Conservation (phyloP, 2,888 invertebrate species). For the Temnothorax ravouxi region DNA sequence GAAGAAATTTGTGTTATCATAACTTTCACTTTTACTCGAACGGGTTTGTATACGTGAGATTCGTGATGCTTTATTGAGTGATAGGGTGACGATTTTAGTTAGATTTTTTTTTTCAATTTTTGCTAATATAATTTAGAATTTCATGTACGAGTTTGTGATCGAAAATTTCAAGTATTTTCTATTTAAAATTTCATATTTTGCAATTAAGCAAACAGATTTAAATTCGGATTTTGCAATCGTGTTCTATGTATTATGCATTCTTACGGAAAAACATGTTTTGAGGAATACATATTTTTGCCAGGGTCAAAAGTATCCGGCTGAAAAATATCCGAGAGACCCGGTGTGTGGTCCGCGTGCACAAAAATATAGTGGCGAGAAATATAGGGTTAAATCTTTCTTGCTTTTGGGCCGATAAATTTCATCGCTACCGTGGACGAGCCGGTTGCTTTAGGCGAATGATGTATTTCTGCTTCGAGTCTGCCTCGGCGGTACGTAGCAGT, state of each 20-base stretch:
- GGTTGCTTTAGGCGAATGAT: slow-evolving; percentile 34
- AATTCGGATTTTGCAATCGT: background rate
- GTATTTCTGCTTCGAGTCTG: slow-evolving; percentile 7
- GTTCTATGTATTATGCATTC: background rate
- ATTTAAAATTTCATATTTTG: background rate
- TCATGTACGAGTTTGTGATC: no score
- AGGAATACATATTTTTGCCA: background rate
- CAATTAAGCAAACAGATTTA: background rate
- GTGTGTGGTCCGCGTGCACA: background rate
- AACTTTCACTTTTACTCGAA: slow-evolving; percentile 47
- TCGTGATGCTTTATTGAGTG: background rate
- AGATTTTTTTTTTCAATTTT: background rate
- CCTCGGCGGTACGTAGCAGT: background rate
- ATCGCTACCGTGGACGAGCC: background rate
- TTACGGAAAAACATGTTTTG: background rate
- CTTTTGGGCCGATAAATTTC: slow-evolving; percentile 14
- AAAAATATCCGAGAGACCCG: background rate
- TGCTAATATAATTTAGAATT: background rate
- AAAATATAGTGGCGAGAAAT: background rate
- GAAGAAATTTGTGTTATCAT: slow-evolving; percentile 39
- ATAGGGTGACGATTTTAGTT: background rate
- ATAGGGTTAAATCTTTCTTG: background rate
- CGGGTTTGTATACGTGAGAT: background rate
- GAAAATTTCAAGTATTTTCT: background rate
- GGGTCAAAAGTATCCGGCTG: background rate